Evolutionary conservation across 2,888 invertebrate genomes (phyloP).

Genomic region (Monoplex corrugatus): DNA sequence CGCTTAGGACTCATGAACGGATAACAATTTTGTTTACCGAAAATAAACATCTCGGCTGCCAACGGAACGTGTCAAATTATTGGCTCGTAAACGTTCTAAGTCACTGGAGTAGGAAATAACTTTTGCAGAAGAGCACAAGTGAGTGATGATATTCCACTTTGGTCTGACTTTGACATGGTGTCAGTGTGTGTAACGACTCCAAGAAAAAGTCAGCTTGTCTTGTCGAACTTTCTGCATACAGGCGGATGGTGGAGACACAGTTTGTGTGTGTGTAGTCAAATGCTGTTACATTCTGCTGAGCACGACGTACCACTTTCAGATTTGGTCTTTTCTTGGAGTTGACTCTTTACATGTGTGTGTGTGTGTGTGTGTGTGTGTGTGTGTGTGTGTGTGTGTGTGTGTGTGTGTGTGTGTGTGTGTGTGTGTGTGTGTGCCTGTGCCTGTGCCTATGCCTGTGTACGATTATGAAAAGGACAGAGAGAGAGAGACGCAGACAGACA

Average conservation of each 20-base stretch:
- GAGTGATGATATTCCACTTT: background rate
- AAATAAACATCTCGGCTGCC: conserved; percentile 1
- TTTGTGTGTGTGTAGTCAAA: too few relatives aligned
- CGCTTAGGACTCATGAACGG: background rate
- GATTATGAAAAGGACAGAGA: too few relatives aligned
- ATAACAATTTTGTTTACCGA: conserved; percentile 12
- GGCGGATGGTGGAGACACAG: too few relatives aligned
- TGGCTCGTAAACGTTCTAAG: background rate
- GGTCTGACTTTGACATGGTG: background rate
- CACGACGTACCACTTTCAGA: too few relatives aligned
- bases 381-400: background rate
- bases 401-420: too few relatives aligned
- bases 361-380: background rate
- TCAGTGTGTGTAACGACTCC: too few relatives aligned
- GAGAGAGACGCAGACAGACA: too few relatives aligned
- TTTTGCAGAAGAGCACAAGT: background rate
- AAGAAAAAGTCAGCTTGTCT: too few relatives aligned
- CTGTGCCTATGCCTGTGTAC: too few relatives aligned
- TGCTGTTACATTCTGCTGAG: too few relatives aligned
- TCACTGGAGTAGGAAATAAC: background rate
- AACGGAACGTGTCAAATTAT: background rate
- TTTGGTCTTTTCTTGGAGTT: background rate
- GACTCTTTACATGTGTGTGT: background rate
- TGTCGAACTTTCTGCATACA: background rate
- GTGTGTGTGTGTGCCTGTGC: too few relatives aligned